Evolutionary conservation across 2,888 invertebrate genomes (phyloP), one percentile per base, ranked within the genome.

Genomic region (Caprella mutica): DNA sequence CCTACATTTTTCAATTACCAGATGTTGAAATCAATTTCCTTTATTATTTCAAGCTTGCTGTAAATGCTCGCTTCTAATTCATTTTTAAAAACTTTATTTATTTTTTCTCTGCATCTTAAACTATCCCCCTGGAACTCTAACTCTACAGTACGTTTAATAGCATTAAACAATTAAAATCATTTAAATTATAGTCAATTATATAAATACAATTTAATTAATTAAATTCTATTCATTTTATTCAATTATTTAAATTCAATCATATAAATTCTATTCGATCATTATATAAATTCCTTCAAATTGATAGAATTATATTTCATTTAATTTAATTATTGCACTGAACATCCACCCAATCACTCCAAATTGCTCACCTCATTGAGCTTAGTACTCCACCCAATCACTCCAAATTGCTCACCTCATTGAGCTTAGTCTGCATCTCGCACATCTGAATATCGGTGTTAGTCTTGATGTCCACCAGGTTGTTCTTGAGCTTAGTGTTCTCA

Each of bases 401-500:
- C n/a, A n/a, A n/a, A n/a, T n/a, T n/a, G 56, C 65, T 66, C 69
- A 83, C 83, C 78, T 88, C 87, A 69, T 88, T 88, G 40, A 88
- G 80, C 69, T 85, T 82, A 1, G 91, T 90, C 69, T 86, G 87
- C 80, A 91, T 80, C 75, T 92, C 91, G 0, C 89, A 84, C 44
- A 86, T 76, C 72, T 85, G 86, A 21, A 92, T 84, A 73, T 92
- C 89, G 70, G 84, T 85, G 3, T 84, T 80, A 23, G 89, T 89
- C 61, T 84, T 81, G 72, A 91, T 90, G 35, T 90, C 89, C 35
- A 89, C 83, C n/a, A 90, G 77, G 72, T 91, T 90, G 0, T 90
- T 89, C 74, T 86, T 89, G 1, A 87, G 76, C 70, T 86, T 84
- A 35, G 88, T 88, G 19, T 83, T 78, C 69, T 89, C 85, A 53